A percentile compares a stretch with the other conserved stretches of the same genome.
phyloP scores from a whole-genome alignment of 2,797 vertebrate species.

The Phoebastria nigripes region DNA sequence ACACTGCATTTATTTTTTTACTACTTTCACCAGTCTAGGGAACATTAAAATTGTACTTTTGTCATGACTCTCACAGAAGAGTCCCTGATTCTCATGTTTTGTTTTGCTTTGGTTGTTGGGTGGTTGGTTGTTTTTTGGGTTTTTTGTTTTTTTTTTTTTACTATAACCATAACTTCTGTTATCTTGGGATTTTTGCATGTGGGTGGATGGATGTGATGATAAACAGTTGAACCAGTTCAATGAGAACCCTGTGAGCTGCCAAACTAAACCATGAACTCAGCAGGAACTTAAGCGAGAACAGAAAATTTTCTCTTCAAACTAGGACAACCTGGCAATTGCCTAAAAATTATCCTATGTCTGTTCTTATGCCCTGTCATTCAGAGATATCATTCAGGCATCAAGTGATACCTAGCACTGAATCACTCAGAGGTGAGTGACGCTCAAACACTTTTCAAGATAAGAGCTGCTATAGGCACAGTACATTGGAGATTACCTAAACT shows the following conservation, averaged over 20 bases:
- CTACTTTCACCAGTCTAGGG: background rate
- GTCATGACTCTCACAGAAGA: background rate
- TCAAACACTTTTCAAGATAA: background rate
- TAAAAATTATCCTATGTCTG: background rate
- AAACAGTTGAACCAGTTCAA: background rate
- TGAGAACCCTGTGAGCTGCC: background rate
- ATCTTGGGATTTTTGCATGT: background rate
- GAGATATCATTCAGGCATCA: background rate
- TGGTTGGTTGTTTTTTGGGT: background rate
- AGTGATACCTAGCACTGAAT: background rate
- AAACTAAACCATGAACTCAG: constrained; percentile 27
- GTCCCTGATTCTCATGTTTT: background rate
- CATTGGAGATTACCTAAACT: background rate
- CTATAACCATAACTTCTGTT: background rate
- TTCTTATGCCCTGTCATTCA: background rate
- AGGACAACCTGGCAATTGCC: background rate
- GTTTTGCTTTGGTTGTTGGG: background rate
- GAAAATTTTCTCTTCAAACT: background rate
- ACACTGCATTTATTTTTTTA: background rate
- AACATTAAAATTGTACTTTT: background rate
- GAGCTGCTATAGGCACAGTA: background rate
- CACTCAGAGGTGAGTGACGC: background rate
- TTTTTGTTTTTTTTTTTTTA: background rate
- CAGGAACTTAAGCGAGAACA: background rate
- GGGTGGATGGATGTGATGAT: background rate